Evolutionary conservation across 2,113 vertebrate genomes (phyloP).

Genomic region (Laticauda colubrina): DNA sequence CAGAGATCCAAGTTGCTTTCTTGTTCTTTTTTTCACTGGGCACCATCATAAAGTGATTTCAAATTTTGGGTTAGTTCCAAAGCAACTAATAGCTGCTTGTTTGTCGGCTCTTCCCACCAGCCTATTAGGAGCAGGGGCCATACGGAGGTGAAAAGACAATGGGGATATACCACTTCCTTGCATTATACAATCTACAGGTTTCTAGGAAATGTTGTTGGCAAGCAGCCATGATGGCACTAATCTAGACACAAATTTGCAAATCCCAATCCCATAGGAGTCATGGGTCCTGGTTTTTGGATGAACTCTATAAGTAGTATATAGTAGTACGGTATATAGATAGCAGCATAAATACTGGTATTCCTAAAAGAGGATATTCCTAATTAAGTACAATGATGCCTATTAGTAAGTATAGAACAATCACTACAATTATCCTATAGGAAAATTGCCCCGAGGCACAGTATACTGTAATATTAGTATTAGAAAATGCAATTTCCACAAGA

Average conservation of each 20-base stretch:
- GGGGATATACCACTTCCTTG: neutral
- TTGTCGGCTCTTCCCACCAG: neutral
- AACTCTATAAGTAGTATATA: neutral
- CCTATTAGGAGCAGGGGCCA: neutral
- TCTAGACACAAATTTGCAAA: neutral
- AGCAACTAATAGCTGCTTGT: neutral
- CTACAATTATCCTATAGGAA: neutral
- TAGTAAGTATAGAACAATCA: neutral
- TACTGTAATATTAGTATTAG: neutral
- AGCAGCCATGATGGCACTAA: neutral
- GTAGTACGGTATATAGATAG: neutral
- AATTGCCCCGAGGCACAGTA: constrained; percentile 7
- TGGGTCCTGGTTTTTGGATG: neutral
- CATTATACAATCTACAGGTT: neutral
- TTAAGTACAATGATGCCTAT: neutral
- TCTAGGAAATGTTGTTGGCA: neutral
- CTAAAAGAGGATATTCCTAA: neutral
- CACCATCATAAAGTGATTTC: neutral
- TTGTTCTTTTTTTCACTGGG: neutral
- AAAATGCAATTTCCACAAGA: neutral
- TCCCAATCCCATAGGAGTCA: neutral
- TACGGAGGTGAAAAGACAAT: neutral
- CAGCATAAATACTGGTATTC: constrained; percentile 26
- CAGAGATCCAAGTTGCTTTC: neutral
- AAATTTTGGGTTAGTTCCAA: neutral